Percentiles rank a stretch among this genome's conserved stretches.
Conservation (phyloP, 2,113 vertebrate genomes). For the Himantopus leucocephalus region DNA sequence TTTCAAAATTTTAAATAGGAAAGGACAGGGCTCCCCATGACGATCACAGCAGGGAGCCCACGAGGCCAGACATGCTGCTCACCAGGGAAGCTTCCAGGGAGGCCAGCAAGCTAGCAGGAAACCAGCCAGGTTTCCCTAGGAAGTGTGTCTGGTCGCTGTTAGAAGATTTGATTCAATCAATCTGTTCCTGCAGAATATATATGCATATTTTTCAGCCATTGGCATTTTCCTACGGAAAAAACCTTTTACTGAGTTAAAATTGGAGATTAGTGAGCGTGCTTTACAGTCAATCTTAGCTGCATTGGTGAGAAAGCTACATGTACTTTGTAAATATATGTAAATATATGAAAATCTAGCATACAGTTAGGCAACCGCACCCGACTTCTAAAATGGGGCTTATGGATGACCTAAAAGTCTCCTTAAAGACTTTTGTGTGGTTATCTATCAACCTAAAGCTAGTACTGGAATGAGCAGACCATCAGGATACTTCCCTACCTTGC, state of each 20-base stretch:
- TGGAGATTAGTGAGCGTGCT: neutral
- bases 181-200: slow-evolving; percentile 27
- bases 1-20: neutral
- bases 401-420: neutral
- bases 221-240: slow-evolving; percentile 26
- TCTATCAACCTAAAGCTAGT: neutral
- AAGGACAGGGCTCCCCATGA: neutral
- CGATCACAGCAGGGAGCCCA: neutral
- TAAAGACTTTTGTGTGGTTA: neutral
- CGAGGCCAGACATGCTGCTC: neutral
- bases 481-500: neutral
- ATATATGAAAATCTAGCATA: neutral
- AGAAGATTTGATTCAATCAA: slow-evolving; percentile 5
- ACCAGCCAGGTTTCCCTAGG: slow-evolving; percentile 47
- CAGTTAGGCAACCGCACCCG: neutral
- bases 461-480: neutral
- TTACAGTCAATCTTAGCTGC: neutral
- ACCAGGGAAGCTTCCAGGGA: slow-evolving; percentile 33
- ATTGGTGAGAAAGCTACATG: neutral
- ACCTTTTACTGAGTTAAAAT: neutral
- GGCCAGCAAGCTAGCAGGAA: slow-evolving; percentile 39
- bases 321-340: neutral
- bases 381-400: neutral
- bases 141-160: neutral
- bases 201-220: slow-evolving; percentile 8